These are phyloP conservation scores for Oxytorus armatus DNA, from an alignment of 2,888 invertebrate species.

Conservation along the genomic window DNA sequence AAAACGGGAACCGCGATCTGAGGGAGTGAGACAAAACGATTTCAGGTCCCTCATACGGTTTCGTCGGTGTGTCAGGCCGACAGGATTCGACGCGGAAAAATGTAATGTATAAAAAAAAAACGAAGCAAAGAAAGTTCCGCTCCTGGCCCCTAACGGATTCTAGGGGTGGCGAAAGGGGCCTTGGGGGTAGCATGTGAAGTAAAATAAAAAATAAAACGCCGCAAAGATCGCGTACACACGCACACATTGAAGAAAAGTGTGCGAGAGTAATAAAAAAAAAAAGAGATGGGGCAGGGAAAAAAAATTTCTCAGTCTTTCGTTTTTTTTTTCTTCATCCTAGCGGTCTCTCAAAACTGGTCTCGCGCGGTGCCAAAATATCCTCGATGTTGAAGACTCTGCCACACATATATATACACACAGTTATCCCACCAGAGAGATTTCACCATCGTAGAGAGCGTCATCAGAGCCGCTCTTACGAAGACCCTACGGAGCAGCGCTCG, in stretches of 20 bases:
- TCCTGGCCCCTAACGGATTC: slow-evolving; percentile 81
- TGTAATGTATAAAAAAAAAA: slow-evolving; percentile 68
- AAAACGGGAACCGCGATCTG: slow-evolving; percentile 63
- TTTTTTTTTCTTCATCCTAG: too few relatives aligned
- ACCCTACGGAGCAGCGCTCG: slow-evolving; percentile 51
- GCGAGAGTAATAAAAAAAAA: slow-evolving; percentile 44
- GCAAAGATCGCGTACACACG: slow-evolving; percentile 49
- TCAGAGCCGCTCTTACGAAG: slow-evolving; percentile 38
- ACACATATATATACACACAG: background rate
- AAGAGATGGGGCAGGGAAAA: slow-evolving; percentile 59
- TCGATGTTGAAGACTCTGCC: too few relatives aligned
- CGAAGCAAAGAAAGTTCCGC: slow-evolving; percentile 67
- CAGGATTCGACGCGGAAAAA: slow-evolving; percentile 46
- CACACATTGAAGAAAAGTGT: slow-evolving; percentile 41
- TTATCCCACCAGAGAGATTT: background rate
- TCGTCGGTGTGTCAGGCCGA: slow-evolving; percentile 11
- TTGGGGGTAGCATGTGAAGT: slow-evolving; percentile 46
- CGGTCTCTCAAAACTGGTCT: too few relatives aligned
- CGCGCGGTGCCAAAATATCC: too few relatives aligned
- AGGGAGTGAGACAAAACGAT: slow-evolving; percentile 69
- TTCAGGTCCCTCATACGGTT: slow-evolving; percentile 67
- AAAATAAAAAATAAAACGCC: slow-evolving; percentile 70
- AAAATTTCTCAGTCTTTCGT: slow-evolving; percentile 73
- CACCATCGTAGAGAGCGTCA: slow-evolving; percentile 42
- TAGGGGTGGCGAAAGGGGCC: slow-evolving; percentile 75